Conservation (phyloP, 1,140 invertebrate genomes). For the Bilobella aurantiaca region DNA sequence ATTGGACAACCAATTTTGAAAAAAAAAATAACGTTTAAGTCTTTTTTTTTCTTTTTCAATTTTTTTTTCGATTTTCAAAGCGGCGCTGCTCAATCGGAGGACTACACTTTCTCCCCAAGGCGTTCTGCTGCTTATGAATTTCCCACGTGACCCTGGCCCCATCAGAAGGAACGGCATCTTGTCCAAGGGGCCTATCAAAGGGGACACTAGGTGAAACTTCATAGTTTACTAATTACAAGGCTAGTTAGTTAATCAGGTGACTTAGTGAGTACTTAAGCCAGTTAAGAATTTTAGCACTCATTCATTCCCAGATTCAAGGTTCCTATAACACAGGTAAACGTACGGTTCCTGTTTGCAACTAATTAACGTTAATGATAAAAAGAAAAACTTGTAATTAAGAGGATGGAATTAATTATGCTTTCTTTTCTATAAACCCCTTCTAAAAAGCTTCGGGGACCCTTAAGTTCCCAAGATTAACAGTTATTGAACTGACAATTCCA, state of each 20-base stretch:
- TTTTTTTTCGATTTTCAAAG: conserved; percentile 18
- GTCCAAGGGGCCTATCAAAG: not conserved
- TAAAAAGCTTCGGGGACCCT: too few species aligned
- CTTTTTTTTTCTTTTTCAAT: not conserved
- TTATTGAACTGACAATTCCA: too few species aligned
- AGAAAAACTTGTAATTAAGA: conserved; percentile 15
- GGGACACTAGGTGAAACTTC: not conserved
- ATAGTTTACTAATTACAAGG: not conserved
- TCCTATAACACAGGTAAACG: conserved; percentile 42
- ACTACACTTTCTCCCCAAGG: conserved; percentile 24
- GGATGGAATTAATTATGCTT: too few species aligned
- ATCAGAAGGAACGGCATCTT: not conserved
- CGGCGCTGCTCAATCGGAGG: conserved; percentile 29
- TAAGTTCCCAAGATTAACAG: too few species aligned
- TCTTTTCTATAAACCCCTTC: too few species aligned
- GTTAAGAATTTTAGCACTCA: conserved; percentile 9
- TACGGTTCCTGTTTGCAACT: conserved; percentile 42
- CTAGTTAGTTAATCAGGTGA: not conserved
- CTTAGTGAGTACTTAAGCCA: not conserved
- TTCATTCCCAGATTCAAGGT: conserved; percentile 41
- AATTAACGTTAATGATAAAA: conserved; percentile 15
- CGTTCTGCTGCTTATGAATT: conserved; percentile 29
- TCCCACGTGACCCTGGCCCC: conserved; percentile 12
- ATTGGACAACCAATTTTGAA: too few species aligned
- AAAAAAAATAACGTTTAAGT: not conserved